Conservation (phyloP, 2,888 invertebrate species). For the Neoaliturus tenellus region DNA sequence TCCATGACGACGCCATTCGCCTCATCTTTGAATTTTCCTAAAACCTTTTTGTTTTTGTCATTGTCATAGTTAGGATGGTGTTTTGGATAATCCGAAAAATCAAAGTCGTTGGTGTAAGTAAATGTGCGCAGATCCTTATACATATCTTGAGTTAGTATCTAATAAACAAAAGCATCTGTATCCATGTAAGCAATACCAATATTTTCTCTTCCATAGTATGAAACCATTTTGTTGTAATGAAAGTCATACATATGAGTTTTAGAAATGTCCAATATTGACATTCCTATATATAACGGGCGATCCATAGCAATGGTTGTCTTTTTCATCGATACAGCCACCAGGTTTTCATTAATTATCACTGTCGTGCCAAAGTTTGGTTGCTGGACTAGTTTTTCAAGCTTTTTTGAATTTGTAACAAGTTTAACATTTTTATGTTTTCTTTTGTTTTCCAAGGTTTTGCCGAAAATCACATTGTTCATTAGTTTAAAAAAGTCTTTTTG, state of each 20-base stretch:
- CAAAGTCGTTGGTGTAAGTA: slow-evolving; percentile 46
- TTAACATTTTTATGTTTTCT: slow-evolving; percentile 30
- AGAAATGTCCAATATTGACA: slow-evolving; percentile 56
- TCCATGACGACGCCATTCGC: slow-evolving; percentile 43
- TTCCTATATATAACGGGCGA: slow-evolving; percentile 53
- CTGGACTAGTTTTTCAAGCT: slow-evolving; percentile 41
- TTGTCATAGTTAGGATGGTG: slow-evolving; percentile 33
- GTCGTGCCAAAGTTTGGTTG: slow-evolving; percentile 35
- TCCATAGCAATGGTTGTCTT: slow-evolving; percentile 47
- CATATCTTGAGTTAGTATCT: slow-evolving; percentile 53
- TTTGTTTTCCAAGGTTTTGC: slow-evolving; percentile 31
- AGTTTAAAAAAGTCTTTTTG: slow-evolving; percentile 66
- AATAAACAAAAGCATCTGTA: slow-evolving; percentile 50
- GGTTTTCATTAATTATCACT: slow-evolving; percentile 47
- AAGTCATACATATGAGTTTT: slow-evolving; percentile 57
- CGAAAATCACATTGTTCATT: slow-evolving; percentile 42
- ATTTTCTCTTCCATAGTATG: slow-evolving; percentile 37
- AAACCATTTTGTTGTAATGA: slow-evolving; percentile 55
- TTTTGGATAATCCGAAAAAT: slow-evolving; percentile 52
- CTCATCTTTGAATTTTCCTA: slow-evolving; percentile 59
- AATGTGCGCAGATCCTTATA: slow-evolving; percentile 49
- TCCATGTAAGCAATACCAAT: slow-evolving; percentile 23
- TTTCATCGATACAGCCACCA: slow-evolving; percentile 51
- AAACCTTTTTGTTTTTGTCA: slow-evolving; percentile 48
- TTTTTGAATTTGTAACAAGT: background rate